Evolutionary conservation across 2,113 vertebrate species (phyloP).

Genomic region (Channa maculata): DNA sequence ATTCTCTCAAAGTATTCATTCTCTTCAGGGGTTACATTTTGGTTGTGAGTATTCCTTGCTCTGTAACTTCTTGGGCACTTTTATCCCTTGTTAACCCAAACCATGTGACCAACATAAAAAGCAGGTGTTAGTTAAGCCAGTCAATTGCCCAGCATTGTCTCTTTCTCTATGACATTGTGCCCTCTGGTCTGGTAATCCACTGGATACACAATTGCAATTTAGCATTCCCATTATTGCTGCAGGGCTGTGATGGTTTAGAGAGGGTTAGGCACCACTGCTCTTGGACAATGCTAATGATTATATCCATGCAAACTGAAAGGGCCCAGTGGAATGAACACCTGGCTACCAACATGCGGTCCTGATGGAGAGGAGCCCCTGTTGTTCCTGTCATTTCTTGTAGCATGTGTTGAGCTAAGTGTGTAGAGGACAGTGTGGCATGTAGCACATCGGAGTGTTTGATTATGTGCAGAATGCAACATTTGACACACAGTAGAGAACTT

Average conservation of each 20-base stretch:
- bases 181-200: slow-evolving; percentile 66
- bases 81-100: slow-evolving; percentile 32
- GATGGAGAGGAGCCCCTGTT: slow-evolving; percentile 16
- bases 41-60: neutral
- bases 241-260: slow-evolving; percentile 60
- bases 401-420: neutral
- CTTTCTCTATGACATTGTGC: slow-evolving; percentile 48
- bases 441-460: neutral
- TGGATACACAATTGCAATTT: slow-evolving; percentile 70
- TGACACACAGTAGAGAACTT: no score
- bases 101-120: slow-evolving; percentile 47
- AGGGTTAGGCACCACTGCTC: slow-evolving; percentile 68
- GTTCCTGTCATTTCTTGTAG: slow-evolving; percentile 2
- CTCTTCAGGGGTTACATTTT: slow-evolving; percentile 8
- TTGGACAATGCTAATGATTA: slow-evolving; percentile 71
- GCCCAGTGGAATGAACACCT: slow-evolving; percentile 39
- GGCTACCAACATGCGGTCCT: slow-evolving; percentile 21
- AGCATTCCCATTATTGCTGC: slow-evolving; percentile 72
- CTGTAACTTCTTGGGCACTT: slow-evolving; percentile 17
- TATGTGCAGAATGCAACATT: neutral
- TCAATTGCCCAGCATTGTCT: slow-evolving; percentile 56
- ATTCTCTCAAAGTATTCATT: slow-evolving; percentile 25
- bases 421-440: neutral
- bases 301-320: slow-evolving; percentile 47
- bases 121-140: slow-evolving; percentile 61